Evolutionary conservation across 2,888 invertebrate genomes (phyloP).

Genomic region (Lottia scabra): DNA sequence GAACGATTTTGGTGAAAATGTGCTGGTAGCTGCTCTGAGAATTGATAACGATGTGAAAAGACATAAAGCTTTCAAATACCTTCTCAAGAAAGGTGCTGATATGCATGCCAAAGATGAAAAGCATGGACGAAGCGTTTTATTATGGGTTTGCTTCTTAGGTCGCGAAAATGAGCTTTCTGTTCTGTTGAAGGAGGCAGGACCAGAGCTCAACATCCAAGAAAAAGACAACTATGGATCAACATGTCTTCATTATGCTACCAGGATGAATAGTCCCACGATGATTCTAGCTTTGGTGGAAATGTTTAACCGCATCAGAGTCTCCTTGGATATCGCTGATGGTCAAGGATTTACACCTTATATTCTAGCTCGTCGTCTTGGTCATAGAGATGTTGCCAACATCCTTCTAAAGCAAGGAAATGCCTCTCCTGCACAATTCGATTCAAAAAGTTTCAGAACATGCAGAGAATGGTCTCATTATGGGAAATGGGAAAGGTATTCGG

Average conservation of each 20-base stretch:
- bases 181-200: conserved; percentile 48
- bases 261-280: conserved; percentile 42
- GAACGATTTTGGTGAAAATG: conserved; percentile 54
- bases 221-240: conserved; percentile 57
- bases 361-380: conserved; percentile 56
- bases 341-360: conserved; percentile 60
- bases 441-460: conserved; percentile 44
- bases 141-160: conserved; percentile 55
- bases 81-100: conserved; percentile 52
- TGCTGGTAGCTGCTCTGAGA: conserved; percentile 55
- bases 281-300: conserved; percentile 45
- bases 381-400: conserved; percentile 47
- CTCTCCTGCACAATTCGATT: conserved; percentile 44
- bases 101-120: conserved; percentile 40
- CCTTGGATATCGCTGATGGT: conserved; percentile 60
- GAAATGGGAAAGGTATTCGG: conserved; percentile 43
- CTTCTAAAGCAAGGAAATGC: conserved; percentile 47
- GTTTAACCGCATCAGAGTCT: conserved; percentile 50
- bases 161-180: conserved; percentile 41
- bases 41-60: conserved; percentile 49
- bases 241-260: conserved; percentile 58
- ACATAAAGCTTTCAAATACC: conserved; percentile 50
- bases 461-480: conserved; percentile 58
- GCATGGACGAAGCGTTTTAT: conserved; percentile 46
- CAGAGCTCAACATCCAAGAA: conserved; percentile 56